Evolutionary conservation across 2,113 vertebrate species (phyloP), one percentile per base, ranked within the genome.

Genomic region (Myrmophylax atrothorax): DNA sequence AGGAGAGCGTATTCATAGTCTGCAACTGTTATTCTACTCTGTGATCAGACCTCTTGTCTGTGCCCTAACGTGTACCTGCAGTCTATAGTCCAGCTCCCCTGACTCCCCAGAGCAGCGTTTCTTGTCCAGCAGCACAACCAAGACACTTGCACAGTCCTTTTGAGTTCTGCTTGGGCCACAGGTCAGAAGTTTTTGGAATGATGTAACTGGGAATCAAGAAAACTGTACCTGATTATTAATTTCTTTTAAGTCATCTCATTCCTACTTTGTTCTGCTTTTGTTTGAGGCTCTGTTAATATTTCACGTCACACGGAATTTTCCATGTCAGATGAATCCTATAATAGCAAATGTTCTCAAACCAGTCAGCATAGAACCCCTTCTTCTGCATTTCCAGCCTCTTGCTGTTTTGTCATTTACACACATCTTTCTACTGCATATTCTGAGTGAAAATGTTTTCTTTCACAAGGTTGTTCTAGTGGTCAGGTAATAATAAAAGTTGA

Each of bases 401-500:
- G 42, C 49, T 82, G 18, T 68, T 88, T 82, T 87, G 28, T 56
- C 35, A 13, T 79, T 60, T 88, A 35, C n/a, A 49, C 10, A n/a
- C n/a, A 11, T 37, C 17, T 79, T 89, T 63, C 52, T 29, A 12
- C 10, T 56, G 18, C 38, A n/a, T 70, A 59, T 58, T 64, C n/a
- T 24, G 12, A 40, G 29, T n/a, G 52, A 93, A 91, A 56, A 73
- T 16, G 9, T 84, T 77, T 93, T 89, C 33, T 89, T 90, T 55
- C 52, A 37, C 5, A 49, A 84, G n/a, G 26, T 90, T 94, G 47
- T 53, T 24, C 68, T 68, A 62, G 38, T 7, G 3, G 55, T 73
- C 11, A 2, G 69, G 55, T 55, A n/a, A 64, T 75, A 90, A 86
- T 76, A 92, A 80, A 72, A 76, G 44, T 17, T 84, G 59, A 86